These are phyloP conservation scores for Pristiophorus japonicus DNA, from an alignment of 2,113 vertebrate genomes.

Conservation along the genomic window DNA sequence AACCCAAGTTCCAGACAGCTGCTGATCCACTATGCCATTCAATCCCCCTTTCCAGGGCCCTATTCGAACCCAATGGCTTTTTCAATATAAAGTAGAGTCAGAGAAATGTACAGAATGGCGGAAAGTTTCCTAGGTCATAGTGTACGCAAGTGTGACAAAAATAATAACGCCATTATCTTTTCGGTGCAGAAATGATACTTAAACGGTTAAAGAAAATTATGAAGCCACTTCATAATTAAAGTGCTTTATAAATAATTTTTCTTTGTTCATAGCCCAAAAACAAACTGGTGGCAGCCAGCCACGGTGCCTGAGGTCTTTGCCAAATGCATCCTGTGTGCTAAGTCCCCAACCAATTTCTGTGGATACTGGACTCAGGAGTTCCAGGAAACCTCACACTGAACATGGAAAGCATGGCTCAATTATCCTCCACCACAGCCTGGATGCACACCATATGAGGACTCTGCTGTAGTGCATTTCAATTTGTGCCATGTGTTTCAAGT, in stretches of 20 bases:
- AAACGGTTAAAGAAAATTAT: constrained; percentile 31
- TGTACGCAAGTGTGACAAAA: not conserved
- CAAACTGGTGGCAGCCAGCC: constrained; percentile 20
- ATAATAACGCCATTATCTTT: not conserved
- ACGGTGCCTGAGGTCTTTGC: constrained; percentile 34
- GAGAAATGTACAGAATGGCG: not conserved
- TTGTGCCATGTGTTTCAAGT: constrained; percentile 25
- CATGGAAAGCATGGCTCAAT: constrained; percentile 27
- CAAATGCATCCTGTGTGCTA: constrained; percentile 32
- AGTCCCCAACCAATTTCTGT: constrained; percentile 32
- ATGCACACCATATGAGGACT: constrained; percentile 18
- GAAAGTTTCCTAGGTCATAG: not conserved
- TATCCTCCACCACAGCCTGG: constrained; percentile 16
- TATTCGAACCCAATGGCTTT: not conserved
- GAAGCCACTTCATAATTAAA: constrained; percentile 28
- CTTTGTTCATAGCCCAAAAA: constrained; percentile 30
- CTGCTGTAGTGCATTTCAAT: not conserved
- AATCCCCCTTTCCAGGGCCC: not conserved
- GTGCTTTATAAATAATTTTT: constrained; percentile 29
- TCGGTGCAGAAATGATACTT: not conserved
- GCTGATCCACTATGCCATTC: not conserved
- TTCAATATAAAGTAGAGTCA: not conserved
- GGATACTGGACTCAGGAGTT: constrained; percentile 15
- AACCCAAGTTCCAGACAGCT: not conserved
- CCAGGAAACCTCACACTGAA: constrained; percentile 14